These are phyloP conservation scores for Cyrtonyx montezumae DNA, from an alignment of 2,113 vertebrate genomes.

Conservation along the genomic window DNA sequence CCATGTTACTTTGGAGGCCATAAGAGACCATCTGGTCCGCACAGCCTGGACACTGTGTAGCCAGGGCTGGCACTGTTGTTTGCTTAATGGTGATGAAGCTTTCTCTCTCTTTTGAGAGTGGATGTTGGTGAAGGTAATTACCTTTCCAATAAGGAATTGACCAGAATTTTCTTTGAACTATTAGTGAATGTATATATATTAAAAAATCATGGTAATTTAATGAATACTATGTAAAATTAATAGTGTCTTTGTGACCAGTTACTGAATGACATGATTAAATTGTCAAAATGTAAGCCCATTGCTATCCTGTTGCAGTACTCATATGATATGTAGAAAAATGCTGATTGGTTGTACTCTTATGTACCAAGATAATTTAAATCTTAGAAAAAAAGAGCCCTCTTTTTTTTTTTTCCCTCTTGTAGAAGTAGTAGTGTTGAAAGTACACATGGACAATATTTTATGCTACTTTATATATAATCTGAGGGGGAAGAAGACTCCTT, in stretches of 20 bases:
- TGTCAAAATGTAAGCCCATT: neutral
- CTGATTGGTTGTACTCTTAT: fast-evolving
- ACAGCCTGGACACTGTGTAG: neutral
- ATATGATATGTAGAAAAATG: neutral
- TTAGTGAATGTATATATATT: neutral
- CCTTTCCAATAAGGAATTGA: neutral
- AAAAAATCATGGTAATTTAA: neutral
- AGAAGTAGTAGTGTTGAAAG: neutral
- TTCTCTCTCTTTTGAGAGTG: neutral
- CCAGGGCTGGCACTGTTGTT: neutral
- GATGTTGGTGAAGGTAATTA: neutral
- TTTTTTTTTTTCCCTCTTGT: neutral
- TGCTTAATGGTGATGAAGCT: neutral
- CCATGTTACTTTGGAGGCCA: neutral
- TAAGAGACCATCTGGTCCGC: neutral
- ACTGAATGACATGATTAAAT: neutral
- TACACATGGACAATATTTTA: neutral
- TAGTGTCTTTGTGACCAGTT: neutral
- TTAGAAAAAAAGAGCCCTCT: neutral
- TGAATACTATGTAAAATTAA: neutral
- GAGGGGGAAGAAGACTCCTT: neutral
- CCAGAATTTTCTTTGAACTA: neutral
- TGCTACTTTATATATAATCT: neutral
- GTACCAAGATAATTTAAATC: neutral
- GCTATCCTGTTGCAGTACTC: neutral